Evolutionary conservation across 2,113 vertebrate genomes (phyloP).

Genomic region (Halichoerus grypus): DNA sequence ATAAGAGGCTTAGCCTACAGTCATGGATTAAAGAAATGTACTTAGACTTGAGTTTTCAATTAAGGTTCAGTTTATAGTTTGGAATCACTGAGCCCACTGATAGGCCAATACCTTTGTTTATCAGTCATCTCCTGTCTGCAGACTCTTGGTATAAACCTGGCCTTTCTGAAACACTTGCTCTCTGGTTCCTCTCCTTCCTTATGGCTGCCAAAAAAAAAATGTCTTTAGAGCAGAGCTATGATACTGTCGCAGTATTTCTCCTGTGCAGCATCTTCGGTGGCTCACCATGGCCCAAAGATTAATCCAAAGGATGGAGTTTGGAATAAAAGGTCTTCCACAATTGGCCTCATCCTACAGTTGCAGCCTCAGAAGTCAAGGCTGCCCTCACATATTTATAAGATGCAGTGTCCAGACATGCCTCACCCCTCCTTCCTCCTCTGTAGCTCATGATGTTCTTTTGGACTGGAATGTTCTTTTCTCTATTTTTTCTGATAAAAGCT

Average conservation of each 20-base stretch:
- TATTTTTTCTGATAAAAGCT: neutral
- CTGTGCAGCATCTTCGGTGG: neutral
- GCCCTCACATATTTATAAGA: neutral
- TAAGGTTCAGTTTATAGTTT: neutral
- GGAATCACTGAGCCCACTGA: neutral
- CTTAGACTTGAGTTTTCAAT: neutral
- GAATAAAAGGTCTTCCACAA: neutral
- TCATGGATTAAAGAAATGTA: neutral
- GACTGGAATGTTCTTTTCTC: neutral
- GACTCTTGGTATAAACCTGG: neutral
- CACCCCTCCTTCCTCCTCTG: neutral
- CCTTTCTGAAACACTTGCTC: neutral
- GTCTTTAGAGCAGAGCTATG: neutral
- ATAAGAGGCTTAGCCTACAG: neutral
- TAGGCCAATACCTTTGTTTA: neutral
- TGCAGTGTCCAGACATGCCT: rapidly evolving
- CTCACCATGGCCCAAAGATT: neutral
- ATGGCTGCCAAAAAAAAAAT: neutral
- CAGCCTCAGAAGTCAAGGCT: neutral
- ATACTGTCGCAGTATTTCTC: neutral
- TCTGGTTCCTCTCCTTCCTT: rapidly evolving
- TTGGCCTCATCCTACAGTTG: neutral
- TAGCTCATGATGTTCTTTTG: neutral
- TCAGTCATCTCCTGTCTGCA: neutral
- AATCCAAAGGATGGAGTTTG: neutral